Evolutionary conservation across 1,140 invertebrate genomes (phyloP).

Genomic region (Drosophila azteca): DNA sequence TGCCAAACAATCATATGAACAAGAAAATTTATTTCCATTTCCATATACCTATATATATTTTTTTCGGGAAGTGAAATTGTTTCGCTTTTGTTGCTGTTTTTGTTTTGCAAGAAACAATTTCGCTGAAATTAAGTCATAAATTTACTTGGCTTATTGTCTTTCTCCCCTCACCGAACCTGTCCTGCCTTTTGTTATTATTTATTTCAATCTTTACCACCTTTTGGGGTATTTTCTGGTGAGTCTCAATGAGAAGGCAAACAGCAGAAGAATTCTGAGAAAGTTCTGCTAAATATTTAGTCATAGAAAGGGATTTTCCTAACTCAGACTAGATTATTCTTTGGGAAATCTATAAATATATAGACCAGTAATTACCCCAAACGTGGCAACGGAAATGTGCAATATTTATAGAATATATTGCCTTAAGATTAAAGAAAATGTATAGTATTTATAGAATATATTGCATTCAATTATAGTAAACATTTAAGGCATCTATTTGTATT

Average conservation of each 20-base stretch:
- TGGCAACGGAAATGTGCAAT: too few species aligned
- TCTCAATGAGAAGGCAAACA: conserved; percentile 15
- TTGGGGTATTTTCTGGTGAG: conserved; percentile 36
- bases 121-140: conserved; percentile 27
- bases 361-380: too few species aligned
- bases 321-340: too few species aligned
- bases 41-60: too few species aligned
- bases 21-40: conserved; percentile 33
- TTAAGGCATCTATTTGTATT: too few species aligned
- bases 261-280: background rate
- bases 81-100: conserved; percentile 3
- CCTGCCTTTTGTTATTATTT: background rate
- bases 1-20: conserved; percentile 42
- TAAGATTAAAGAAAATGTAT: background rate
- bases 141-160: conserved; percentile 25
- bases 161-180: too few species aligned
- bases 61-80: conserved; percentile 38
- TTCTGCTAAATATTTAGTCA: too few species aligned
- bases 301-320: too few species aligned
- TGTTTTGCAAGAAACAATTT: conserved; percentile 4
- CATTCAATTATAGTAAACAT: too few species aligned
- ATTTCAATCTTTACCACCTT: conserved; percentile 7
- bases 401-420: background rate
- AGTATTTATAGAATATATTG: too few species aligned
- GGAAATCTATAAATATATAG: too few species aligned